Evolutionary conservation across 2,888 invertebrate species (phyloP).

Genomic region (Dioctria linearis): DNA sequence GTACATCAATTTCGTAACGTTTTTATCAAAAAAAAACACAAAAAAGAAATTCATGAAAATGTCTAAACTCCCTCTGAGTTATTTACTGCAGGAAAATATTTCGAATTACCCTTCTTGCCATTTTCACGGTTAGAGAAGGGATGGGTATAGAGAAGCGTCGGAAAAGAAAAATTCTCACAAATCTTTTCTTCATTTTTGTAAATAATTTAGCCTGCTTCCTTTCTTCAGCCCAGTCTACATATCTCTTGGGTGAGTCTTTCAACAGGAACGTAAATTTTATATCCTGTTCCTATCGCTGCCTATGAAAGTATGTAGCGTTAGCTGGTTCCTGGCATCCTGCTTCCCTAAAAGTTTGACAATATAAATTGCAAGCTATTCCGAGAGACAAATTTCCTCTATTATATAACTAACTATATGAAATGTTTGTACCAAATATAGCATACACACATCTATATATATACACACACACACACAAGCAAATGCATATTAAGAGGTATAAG

Average conservation of each 20-base stretch:
- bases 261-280: conserved; percentile 31
- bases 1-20: conserved; percentile 35
- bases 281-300: neutral
- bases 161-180: conserved; percentile 24
- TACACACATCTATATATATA: neutral
- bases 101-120: conserved; percentile 23
- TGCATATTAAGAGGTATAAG: neutral
- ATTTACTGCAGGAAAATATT: conserved; percentile 41
- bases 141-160: neutral
- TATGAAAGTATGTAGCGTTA: neutral
- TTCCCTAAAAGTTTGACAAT: conserved; percentile 7
- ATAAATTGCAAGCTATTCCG: conserved; percentile 38
- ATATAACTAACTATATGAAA: conserved; percentile 10
- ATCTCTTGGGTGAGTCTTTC: neutral
- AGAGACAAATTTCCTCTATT: conserved; percentile 17
- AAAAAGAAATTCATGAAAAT: conserved; percentile 19
- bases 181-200: conserved; percentile 45
- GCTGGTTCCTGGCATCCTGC: neutral
- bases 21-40: conserved; percentile 37
- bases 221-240: neutral
- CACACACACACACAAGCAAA: neutral
- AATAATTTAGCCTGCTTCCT: conserved; percentile 30
- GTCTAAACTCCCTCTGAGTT: conserved; percentile 14
- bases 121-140: neutral
- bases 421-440: neutral